Conservation (phyloP, 2,888 invertebrate genomes). For the Corbicula japonica region DNA sequence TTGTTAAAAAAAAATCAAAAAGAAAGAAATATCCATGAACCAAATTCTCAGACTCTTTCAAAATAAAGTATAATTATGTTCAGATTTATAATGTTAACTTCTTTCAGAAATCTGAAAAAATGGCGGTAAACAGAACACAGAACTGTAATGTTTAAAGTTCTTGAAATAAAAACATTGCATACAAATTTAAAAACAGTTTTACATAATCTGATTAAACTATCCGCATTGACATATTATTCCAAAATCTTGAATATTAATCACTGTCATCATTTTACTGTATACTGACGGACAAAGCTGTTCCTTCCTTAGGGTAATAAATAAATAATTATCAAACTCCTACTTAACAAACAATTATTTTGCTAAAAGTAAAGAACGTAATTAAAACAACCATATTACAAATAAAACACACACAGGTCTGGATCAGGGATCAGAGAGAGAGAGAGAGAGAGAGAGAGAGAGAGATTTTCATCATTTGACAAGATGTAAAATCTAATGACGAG, state of each 20-base stretch:
- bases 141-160: neutral
- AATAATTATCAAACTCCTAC: too few relatives aligned
- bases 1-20: neutral
- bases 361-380: neutral
- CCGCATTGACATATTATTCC: too few relatives aligned
- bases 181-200: too few relatives aligned
- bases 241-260: too few relatives aligned
- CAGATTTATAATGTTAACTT: neutral
- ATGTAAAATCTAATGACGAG: neutral
- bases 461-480: neutral
- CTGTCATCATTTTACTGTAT: too few relatives aligned
- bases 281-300: neutral
- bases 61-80: neutral
- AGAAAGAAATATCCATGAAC: neutral
- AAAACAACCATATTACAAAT: neutral
- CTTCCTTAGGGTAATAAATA: neutral
- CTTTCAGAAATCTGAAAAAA: neutral
- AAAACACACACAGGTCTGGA: neutral
- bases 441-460: too few relatives aligned
- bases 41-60: neutral
- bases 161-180: too few relatives aligned
- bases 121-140: neutral
- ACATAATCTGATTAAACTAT: too few relatives aligned
- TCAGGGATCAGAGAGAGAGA: too few relatives aligned
- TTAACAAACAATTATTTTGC: too few relatives aligned